Conservation (phyloP, 2,888 invertebrate species). For the Poecilus cupreus region DNA sequence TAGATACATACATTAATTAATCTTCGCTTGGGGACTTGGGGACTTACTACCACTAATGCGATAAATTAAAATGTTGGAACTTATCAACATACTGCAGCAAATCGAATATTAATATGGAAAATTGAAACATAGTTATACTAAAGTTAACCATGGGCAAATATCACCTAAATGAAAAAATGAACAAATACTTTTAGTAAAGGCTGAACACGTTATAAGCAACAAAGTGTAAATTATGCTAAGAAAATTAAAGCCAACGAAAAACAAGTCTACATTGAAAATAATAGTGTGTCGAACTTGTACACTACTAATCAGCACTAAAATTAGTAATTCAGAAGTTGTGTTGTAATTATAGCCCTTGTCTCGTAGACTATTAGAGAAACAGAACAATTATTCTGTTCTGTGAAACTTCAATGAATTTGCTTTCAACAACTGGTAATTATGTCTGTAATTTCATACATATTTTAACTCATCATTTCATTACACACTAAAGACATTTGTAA, state of each 20-base stretch:
- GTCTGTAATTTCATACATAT: background rate
- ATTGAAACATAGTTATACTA: no score
- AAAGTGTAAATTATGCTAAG: no score
- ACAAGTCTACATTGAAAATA: no score
- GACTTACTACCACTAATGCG: background rate
- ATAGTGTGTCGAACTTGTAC: background rate
- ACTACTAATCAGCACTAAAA: background rate
- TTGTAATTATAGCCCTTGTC: background rate
- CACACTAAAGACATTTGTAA: background rate
- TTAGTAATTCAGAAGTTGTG: slow-evolving; percentile 9
- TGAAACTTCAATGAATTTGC: background rate
- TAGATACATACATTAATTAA: background rate
- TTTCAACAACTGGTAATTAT: background rate
- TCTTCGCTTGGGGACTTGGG: background rate
- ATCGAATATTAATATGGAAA: background rate
- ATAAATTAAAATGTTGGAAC: background rate
- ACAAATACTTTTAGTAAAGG: no score
- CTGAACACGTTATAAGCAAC: no score
- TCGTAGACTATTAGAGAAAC: no score
- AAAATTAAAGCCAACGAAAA: no score
- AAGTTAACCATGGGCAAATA: no score
- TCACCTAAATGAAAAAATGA: no score
- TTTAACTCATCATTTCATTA: background rate
- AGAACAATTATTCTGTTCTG: no score
- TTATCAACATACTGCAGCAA: background rate